Conservation (phyloP, 2,797 vertebrate species). For the Pelodytes ibericus region DNA sequence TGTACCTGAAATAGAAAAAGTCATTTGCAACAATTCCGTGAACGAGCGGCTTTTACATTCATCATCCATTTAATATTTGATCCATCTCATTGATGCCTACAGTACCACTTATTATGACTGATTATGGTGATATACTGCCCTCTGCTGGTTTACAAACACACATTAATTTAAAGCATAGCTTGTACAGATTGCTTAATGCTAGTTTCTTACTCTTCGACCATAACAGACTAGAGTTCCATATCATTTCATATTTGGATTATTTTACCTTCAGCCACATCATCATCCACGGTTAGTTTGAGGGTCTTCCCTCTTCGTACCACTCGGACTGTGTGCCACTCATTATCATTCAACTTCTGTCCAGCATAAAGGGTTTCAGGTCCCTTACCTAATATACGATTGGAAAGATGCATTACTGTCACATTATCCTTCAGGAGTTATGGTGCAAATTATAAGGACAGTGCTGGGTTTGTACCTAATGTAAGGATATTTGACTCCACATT, state of each 20-base stretch:
- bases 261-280: conserved; percentile 96
- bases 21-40: no score
- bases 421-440: background rate
- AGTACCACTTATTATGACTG: no score
- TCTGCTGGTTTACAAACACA: no score
- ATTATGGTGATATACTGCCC: no score
- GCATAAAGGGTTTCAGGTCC: conserved; percentile 98
- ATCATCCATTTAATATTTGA: no score
- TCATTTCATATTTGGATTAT: background rate
- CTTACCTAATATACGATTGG: conserved; percentile 83
- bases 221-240: background rate
- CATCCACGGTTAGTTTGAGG: conserved; percentile 97
- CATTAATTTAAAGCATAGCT: no score
- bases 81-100: no score
- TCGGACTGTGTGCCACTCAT: conserved; percentile 97
- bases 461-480: background rate
- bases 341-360: conserved; percentile 99
- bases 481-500: background rate
- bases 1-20: conserved; percentile 74
- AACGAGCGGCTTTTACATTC: no score
- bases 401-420: conserved; percentile 44
- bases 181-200: no score
- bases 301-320: conserved; percentile 96
- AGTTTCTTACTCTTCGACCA: background rate
- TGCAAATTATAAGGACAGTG: background rate